These are phyloP conservation scores for Pogonocherus hispidulus DNA, from an alignment of 2,888 invertebrate genomes.

Conservation along the genomic window DNA sequence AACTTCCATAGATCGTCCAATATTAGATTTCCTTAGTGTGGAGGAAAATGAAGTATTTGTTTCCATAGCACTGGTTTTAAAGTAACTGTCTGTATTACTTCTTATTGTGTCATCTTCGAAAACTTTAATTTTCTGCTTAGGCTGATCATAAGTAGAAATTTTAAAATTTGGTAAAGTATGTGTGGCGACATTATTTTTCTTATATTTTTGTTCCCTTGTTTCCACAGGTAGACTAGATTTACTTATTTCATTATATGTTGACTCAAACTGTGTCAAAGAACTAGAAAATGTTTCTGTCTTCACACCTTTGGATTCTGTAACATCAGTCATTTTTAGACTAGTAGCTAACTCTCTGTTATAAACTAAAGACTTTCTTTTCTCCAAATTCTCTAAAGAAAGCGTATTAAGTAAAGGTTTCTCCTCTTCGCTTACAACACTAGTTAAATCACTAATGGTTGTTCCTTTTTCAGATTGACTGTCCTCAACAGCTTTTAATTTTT, in stretches of 20 bases:
- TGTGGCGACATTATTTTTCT: slow-evolving; percentile 34
- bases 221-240: slow-evolving; percentile 49
- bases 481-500: slow-evolving; percentile 63
- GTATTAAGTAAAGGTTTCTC: slow-evolving; percentile 62
- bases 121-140: slow-evolving; percentile 66
- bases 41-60: neutral
- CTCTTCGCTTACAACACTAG: slow-evolving; percentile 58
- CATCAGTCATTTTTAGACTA: slow-evolving; percentile 64
- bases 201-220: slow-evolving; percentile 32
- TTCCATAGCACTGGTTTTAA: slow-evolving; percentile 37
- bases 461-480: slow-evolving; percentile 55
- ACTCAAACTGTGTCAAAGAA: slow-evolving; percentile 52
- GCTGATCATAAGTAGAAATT: slow-evolving; percentile 67
- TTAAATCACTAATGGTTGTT: slow-evolving; percentile 52
- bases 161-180: slow-evolving; percentile 67
- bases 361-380: slow-evolving; percentile 66
- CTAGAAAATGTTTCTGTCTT: slow-evolving; percentile 51
- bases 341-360: slow-evolving; percentile 67
- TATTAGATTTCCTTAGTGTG: slow-evolving; percentile 39
- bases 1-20: slow-evolving; percentile 60
- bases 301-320: slow-evolving; percentile 38
- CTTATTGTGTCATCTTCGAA: slow-evolving; percentile 68
- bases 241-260: slow-evolving; percentile 52
- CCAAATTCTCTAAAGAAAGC: slow-evolving; percentile 65
- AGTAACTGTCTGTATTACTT: slow-evolving; percentile 60